These are phyloP conservation scores for Scolanthus callimorphus DNA, from an alignment of 92 coral and sea anemone genomes.

Conservation along the genomic window DNA sequence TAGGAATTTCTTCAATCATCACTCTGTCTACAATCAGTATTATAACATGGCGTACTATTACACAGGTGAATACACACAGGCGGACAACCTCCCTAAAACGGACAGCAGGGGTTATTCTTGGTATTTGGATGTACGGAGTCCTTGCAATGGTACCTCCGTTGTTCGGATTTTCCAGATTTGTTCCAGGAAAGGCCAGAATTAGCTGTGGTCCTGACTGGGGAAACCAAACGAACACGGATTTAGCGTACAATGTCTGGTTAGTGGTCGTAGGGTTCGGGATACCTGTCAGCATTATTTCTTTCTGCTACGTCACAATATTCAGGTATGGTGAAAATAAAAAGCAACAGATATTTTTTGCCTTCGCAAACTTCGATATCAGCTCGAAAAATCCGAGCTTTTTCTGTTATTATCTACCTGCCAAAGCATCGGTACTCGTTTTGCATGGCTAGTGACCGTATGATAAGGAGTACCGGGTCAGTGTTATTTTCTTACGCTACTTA, in stretches of 20 bases:
- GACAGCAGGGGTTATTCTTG: too few species aligned
- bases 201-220: slow-evolving; percentile 80
- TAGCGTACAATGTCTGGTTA: slow-evolving; percentile 43
- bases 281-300: slow-evolving; percentile 31
- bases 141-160: slow-evolving; percentile 54
- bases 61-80: too few species aligned
- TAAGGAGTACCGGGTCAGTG: too few species aligned
- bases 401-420: too few species aligned
- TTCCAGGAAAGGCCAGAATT: slow-evolving; percentile 65
- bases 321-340: slow-evolving; percentile 22
- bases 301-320: slow-evolving; percentile 41
- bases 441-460: too few species aligned
- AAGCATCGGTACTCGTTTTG: too few species aligned
- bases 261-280: slow-evolving; percentile 48
- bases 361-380: background rate
- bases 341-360: background rate
- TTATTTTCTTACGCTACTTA: too few species aligned
- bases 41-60: too few species aligned
- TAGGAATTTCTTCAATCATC: too few species aligned
- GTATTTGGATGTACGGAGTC: slow-evolving; percentile 51
- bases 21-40: too few species aligned
- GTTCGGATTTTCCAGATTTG: slow-evolving; percentile 55
- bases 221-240: slow-evolving; percentile 10
- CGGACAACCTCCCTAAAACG: too few species aligned
- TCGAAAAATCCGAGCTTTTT: background rate